Percentiles rank a stretch among this genome's conserved stretches.
These are phyloP conservation scores for Drosophila diplacantha DNA, from an alignment of 2,888 invertebrate genomes.

Conservation along the genomic window DNA sequence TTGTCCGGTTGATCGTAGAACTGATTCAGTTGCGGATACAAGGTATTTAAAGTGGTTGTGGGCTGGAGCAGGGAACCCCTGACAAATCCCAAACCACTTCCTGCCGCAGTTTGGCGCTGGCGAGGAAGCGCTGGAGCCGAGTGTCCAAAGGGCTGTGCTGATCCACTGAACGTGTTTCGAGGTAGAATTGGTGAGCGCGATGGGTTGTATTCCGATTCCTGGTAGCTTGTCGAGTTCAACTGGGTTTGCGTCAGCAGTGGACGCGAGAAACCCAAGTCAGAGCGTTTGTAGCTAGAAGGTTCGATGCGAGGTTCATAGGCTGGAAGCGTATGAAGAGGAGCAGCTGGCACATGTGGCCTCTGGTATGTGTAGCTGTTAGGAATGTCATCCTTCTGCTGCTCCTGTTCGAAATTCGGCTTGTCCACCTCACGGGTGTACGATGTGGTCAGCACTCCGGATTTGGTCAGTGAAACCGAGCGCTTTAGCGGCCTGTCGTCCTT, in stretches of 20 bases:
- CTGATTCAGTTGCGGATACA: constrained; percentile 54
- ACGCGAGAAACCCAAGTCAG: constrained; percentile 19
- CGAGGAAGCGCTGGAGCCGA: neutral
- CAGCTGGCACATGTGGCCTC: constrained; percentile 37
- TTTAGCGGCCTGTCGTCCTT: constrained; percentile 34
- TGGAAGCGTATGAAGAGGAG: constrained; percentile 19
- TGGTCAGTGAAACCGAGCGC: constrained; percentile 70
- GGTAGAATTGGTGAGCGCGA: neutral
- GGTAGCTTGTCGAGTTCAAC: constrained; percentile 56
- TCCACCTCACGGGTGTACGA: constrained; percentile 69
- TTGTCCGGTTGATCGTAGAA: constrained; percentile 50
- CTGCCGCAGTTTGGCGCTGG: constrained; percentile 6
- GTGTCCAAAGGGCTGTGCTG: constrained; percentile 44
- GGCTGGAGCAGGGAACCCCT: constrained; percentile 54
- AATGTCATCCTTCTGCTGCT: constrained; percentile 27
- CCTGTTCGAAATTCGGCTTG: constrained; percentile 33
- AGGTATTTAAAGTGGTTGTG: constrained; percentile 44
- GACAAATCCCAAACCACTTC: constrained; percentile 31
- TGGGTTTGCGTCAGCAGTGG: constrained; percentile 49
- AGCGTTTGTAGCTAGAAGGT: constrained; percentile 20
- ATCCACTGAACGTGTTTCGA: constrained; percentile 49
- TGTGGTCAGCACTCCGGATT: constrained; percentile 73
- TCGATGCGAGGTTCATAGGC: constrained; percentile 36
- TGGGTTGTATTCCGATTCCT: constrained; percentile 23
- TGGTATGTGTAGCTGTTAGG: constrained; percentile 51